Evolutionary conservation across 2,888 invertebrate genomes (phyloP).

Genomic region (Eurois occulta): DNA sequence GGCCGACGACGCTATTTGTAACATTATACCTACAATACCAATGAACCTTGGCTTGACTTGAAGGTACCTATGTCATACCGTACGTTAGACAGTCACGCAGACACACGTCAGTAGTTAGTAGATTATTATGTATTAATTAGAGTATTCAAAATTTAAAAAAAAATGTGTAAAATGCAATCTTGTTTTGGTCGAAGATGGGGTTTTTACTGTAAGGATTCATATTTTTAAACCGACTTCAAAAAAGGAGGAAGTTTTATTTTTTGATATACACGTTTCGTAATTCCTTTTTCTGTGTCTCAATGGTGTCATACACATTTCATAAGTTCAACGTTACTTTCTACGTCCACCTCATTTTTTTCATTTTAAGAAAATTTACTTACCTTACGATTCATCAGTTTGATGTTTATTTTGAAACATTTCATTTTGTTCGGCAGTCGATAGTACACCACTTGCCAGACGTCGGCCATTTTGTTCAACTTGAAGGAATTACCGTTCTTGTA

Average conservation of each 20-base stretch:
- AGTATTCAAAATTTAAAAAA: not conserved
- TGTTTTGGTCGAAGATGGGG: not conserved
- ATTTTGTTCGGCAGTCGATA: constrained; percentile 69
- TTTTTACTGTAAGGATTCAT: not conserved
- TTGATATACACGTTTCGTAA: not conserved
- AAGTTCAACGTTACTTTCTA: not conserved
- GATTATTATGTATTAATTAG: not conserved
- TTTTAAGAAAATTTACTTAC: constrained; percentile 61
- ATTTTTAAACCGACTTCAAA: too few species aligned
- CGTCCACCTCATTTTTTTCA: not conserved
- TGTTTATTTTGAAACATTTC: constrained; percentile 74
- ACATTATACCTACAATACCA: not conserved
- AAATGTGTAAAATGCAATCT: not conserved
- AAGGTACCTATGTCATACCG: not conserved
- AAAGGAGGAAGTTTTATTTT: too few species aligned
- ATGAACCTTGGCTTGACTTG: not conserved
- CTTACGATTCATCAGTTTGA: constrained; percentile 62
- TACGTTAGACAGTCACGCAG: too few species aligned
- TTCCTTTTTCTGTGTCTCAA: not conserved
- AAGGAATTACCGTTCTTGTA: constrained; percentile 58
- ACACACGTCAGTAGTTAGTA: not conserved
- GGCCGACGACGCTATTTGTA: not conserved
- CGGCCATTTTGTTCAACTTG: constrained; percentile 67
- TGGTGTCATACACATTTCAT: not conserved
- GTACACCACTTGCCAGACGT: constrained; percentile 75